These are phyloP conservation scores for Staurois parvus DNA, from an alignment of 2,797 vertebrate genomes.

Conservation along the genomic window DNA sequence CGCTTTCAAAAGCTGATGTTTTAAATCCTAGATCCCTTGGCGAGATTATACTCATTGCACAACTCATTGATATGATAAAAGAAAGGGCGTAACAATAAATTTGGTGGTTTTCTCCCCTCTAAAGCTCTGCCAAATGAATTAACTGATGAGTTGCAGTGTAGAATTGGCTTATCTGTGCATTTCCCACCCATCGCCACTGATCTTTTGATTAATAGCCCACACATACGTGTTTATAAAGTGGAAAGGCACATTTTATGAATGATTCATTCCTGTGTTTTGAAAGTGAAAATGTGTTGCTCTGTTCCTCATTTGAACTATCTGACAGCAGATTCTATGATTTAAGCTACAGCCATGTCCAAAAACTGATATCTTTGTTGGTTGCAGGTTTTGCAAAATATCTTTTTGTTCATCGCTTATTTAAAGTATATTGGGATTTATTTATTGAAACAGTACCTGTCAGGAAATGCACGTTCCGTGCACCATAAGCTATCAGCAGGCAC, in stretches of 20 bases:
- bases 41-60: not conserved
- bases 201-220: constrained; percentile 14
- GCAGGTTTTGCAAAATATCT: not conserved
- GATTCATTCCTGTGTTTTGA: constrained; percentile 16
- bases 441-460: too few relatives aligned
- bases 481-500: too few relatives aligned
- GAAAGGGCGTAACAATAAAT: not conserved
- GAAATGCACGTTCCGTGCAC: too few relatives aligned
- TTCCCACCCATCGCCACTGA: not conserved
- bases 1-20: not conserved
- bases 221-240: constrained; percentile 2
- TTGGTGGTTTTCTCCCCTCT: not conserved
- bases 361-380: not conserved
- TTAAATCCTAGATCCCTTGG: constrained; percentile 1
- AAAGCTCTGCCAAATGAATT: not conserved
- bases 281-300: constrained; percentile 14
- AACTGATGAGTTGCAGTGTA: not conserved
- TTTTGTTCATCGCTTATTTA: not conserved
- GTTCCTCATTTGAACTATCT: constrained; percentile 10
- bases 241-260: constrained; percentile 11
- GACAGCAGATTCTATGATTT: not conserved
- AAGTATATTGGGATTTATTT: not conserved
- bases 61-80: constrained; percentile 1
- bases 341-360: not conserved
- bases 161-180: not conserved